Evolutionary conservation across 2,797 vertebrate species (phyloP).

Genomic region (Gallirallus australis): DNA sequence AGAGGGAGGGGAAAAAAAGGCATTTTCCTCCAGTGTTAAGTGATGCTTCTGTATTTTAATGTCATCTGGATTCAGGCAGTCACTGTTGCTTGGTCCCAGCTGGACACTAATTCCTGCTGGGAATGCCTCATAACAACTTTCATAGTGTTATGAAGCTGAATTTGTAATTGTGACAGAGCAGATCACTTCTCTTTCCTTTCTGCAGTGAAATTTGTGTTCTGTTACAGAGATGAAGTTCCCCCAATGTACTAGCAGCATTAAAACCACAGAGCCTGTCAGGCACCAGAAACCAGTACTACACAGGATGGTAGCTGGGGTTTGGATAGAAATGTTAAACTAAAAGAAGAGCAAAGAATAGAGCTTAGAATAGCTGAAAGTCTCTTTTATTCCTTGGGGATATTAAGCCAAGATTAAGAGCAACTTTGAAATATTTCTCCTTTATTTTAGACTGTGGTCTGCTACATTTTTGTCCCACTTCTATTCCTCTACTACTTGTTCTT

Average conservation of each 20-base stretch:
- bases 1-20: not conserved
- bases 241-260: not conserved
- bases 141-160: conserved; percentile 29
- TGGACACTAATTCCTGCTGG: conserved; percentile 46
- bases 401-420: not conserved
- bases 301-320: not conserved
- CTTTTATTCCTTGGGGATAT: not conserved
- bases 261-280: not conserved
- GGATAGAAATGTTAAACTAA: not conserved
- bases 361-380: not conserved
- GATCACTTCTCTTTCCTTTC: conserved; percentile 20
- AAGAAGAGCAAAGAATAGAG: not conserved
- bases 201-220: conserved; percentile 10
- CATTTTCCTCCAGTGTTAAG: conserved; percentile 40
- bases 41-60: conserved; percentile 48
- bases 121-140: conserved; percentile 8
- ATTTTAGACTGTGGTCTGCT: not conserved
- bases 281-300: not conserved
- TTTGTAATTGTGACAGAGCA: conserved; percentile 35
- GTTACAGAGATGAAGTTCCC: not conserved
- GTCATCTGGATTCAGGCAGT: conserved; percentile 40
- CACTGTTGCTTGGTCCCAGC: conserved; percentile 24
- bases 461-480: not conserved
- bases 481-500: not conserved
- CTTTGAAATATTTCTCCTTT: not conserved